These are phyloP conservation scores for Yasuhikotakia modesta DNA, from an alignment of 2,797 vertebrate genomes.

Conservation along the genomic window DNA sequence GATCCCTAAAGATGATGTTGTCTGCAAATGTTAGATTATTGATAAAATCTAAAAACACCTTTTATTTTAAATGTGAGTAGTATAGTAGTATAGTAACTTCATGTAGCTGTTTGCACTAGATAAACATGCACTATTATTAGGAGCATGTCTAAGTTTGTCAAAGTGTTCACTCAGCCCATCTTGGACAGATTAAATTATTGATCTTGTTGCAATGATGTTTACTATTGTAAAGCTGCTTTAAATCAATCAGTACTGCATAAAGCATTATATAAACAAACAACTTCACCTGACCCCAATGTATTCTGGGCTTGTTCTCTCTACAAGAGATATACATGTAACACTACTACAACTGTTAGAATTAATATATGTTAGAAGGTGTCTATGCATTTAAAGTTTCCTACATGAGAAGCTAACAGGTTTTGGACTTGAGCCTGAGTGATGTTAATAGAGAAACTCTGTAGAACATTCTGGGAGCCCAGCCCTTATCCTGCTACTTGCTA, in stretches of 20 bases:
- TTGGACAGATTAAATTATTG: too few relatives aligned
- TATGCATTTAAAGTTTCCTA: not conserved
- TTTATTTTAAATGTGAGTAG: too few relatives aligned
- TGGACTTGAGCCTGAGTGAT: not conserved
- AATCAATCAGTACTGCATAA: too few relatives aligned
- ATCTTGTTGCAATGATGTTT: too few relatives aligned
- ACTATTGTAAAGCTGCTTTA: too few relatives aligned
- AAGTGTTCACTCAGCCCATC: conserved; percentile 7
- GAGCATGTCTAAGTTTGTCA: too few relatives aligned
- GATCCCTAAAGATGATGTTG: too few relatives aligned
- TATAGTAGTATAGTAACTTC: too few relatives aligned
- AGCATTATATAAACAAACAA: not conserved
- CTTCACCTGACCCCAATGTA: not conserved
- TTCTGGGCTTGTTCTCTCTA: not conserved
- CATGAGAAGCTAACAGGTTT: not conserved
- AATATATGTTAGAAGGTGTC: not conserved
- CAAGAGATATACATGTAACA: not conserved
- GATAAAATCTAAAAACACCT: too few relatives aligned
- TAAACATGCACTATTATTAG: too few relatives aligned
- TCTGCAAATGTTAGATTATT: too few relatives aligned
- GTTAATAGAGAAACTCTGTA: not conserved
- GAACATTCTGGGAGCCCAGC: not conserved
- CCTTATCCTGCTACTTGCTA: conserved; percentile 44
- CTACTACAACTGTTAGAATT: not conserved
- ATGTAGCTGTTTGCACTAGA: too few relatives aligned